These are phyloP conservation scores for Wiebesia pumilae DNA, from an alignment of 1,140 invertebrate genomes.

Conservation along the genomic window DNA sequence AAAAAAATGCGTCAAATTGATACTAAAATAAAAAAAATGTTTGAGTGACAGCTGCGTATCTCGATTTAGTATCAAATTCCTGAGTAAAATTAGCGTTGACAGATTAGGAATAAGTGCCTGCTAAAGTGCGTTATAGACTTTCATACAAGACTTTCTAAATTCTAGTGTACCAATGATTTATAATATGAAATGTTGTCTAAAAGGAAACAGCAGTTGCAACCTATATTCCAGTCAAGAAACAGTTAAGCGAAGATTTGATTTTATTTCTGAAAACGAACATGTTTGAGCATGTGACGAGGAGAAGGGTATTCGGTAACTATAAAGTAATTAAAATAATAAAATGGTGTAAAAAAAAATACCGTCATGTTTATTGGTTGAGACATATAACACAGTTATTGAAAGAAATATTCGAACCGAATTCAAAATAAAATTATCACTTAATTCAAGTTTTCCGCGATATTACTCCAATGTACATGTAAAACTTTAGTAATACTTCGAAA, in stretches of 20 bases:
- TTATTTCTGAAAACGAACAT: neutral
- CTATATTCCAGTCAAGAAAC: neutral
- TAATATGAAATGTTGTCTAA: neutral
- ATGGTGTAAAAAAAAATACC: too few relatives aligned
- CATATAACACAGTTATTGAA: neutral
- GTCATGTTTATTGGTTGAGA: neutral
- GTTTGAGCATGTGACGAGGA: neutral
- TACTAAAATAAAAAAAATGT: constrained; percentile 23
- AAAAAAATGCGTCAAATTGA: neutral
- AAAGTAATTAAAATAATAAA: too few relatives aligned
- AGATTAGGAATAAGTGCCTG: neutral
- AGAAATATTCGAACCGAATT: neutral
- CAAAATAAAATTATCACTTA: neutral
- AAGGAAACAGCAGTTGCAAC: neutral
- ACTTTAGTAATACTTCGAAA: neutral
- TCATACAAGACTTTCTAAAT: constrained; percentile 1
- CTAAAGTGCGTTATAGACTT: neutral
- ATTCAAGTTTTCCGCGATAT: neutral
- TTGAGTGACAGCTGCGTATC: constrained; percentile 10
- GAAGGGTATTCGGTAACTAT: too few relatives aligned
- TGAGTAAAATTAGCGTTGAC: constrained; percentile 12
- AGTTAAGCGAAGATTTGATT: neutral
- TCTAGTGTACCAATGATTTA: neutral
- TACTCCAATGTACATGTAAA: neutral
- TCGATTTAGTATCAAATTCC: constrained; percentile 25